Conservation (phyloP, 2,797 vertebrate species). For the Leptatherina wallacei region DNA sequence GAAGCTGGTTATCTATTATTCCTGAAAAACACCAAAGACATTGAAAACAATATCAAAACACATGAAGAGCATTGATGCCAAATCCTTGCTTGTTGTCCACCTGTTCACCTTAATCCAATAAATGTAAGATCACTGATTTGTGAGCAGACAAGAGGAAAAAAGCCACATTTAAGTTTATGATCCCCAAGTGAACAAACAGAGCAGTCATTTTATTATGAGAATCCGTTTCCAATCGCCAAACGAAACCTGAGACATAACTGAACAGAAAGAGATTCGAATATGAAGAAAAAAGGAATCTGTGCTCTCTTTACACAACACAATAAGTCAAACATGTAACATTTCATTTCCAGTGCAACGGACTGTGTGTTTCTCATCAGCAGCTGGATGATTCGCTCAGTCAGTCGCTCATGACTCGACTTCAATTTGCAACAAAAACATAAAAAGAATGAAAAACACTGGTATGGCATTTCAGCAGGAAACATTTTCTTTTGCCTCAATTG, state of each 20-base stretch:
- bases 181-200: background rate
- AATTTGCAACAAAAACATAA: slow-evolving; percentile 22
- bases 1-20: too few relatives aligned
- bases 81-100: background rate
- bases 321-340: slow-evolving; percentile 21
- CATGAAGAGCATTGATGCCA: too few relatives aligned
- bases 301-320: background rate
- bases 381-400: slow-evolving; percentile 14
- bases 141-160: background rate
- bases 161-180: background rate
- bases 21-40: too few relatives aligned
- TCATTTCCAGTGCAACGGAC: slow-evolving; percentile 33
- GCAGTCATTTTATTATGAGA: background rate
- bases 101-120: background rate
- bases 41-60: too few relatives aligned
- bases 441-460: background rate
- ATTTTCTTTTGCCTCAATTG: slow-evolving; percentile 1
- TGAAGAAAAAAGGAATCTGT: slow-evolving; percentile 1
- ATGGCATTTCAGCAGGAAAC: slow-evolving; percentile 31
- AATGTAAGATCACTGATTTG: background rate
- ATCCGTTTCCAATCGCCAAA: background rate
- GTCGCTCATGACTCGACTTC: slow-evolving; percentile 18
- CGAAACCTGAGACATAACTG: background rate
- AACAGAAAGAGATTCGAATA: background rate
- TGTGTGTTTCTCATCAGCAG: slow-evolving; percentile 43